These are phyloP conservation scores for Liasis olivaceus DNA, from an alignment of 2,797 vertebrate genomes.

Conservation along the genomic window DNA sequence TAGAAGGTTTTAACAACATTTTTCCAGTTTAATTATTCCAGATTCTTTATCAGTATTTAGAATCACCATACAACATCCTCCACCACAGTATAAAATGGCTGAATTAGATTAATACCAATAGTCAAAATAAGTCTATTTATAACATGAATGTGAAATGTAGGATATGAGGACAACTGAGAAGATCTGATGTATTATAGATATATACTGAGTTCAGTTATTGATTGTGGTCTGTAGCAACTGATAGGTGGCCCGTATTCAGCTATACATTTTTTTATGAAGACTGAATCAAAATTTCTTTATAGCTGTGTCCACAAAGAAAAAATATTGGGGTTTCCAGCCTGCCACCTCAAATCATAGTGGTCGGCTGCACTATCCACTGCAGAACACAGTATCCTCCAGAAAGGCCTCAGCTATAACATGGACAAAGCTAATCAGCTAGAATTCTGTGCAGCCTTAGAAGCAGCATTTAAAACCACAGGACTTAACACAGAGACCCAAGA, in stretches of 20 bases:
- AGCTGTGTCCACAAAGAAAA: conserved; percentile 3
- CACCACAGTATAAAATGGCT: background rate
- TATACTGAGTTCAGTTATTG: background rate
- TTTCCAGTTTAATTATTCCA: background rate
- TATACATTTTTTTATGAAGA: conserved; percentile 31
- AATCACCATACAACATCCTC: background rate
- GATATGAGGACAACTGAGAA: background rate
- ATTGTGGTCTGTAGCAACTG: conserved; percentile 1
- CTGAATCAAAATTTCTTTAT: background rate
- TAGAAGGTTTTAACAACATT: background rate
- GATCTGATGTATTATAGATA: conserved; percentile 4
- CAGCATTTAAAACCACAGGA: too few species aligned
- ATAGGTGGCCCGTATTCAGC: background rate
- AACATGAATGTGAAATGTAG: background rate
- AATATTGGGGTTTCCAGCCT: conserved; percentile 33
- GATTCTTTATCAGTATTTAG: background rate
- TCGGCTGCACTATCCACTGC: too few species aligned
- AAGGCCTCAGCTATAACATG: too few species aligned
- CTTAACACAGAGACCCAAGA: too few species aligned
- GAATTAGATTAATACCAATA: background rate
- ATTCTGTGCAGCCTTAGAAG: too few species aligned
- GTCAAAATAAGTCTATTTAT: background rate
- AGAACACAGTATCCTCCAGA: too few species aligned
- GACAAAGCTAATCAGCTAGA: too few species aligned
- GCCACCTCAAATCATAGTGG: conserved; percentile 25